These are phyloP conservation scores for Castor canadensis DNA, from an alignment of 2,113 vertebrate genomes.

Conservation along the genomic window DNA sequence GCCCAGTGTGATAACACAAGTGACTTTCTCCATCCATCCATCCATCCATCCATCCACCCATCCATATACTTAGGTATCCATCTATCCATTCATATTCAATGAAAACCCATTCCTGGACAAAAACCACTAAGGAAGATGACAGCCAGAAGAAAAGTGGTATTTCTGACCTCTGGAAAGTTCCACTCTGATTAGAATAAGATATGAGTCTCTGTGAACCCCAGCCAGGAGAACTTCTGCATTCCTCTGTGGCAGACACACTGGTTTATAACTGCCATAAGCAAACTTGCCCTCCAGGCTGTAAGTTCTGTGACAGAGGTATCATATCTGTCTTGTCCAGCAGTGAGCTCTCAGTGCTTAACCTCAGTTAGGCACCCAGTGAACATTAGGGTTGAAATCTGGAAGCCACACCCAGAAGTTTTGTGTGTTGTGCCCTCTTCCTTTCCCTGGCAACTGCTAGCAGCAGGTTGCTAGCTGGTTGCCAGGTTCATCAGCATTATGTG, in stretches of 20 bases:
- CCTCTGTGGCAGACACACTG: neutral
- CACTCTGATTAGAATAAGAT: neutral
- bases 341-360: neutral
- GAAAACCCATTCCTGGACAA: neutral
- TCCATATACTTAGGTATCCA: neutral
- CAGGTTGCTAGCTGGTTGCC: accelerated
- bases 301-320: neutral
- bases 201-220: neutral
- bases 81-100: neutral
- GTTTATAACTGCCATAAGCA: neutral
- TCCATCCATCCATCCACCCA: neutral
- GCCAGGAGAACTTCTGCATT: neutral
- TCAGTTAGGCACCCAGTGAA: neutral
- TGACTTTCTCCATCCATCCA: neutral
- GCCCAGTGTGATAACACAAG: neutral
- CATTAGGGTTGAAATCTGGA: neutral
- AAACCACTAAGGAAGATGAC: neutral
- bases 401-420: neutral
- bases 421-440: neutral
- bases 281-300: neutral
- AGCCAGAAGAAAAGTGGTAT: neutral
- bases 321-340: neutral
- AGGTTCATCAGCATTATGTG: neutral
- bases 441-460: neutral
- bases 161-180: neutral